Conservation (phyloP, 2,797 vertebrate species). For the Psittacula derbiana region DNA sequence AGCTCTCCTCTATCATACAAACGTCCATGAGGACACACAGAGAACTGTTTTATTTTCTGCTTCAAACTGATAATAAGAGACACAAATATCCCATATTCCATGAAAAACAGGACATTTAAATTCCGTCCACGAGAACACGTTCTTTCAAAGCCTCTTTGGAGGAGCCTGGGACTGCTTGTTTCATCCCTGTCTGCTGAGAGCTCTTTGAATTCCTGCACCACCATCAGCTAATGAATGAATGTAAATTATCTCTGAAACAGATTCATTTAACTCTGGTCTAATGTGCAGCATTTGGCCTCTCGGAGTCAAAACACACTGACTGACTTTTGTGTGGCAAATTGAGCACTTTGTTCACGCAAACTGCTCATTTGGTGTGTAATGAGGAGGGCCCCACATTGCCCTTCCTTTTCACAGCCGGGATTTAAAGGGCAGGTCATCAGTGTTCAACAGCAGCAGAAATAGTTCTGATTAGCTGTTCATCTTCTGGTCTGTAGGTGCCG, state of each 20-base stretch:
- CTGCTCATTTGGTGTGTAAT: not conserved
- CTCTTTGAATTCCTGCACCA: conserved; percentile 24
- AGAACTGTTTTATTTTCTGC: not conserved
- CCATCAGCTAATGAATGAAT: not conserved
- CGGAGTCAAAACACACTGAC: not conserved
- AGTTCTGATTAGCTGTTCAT: not conserved
- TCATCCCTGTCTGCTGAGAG: not conserved
- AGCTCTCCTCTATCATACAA: not conserved
- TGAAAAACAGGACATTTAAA: not conserved
- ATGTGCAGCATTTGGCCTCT: conserved; percentile 21
- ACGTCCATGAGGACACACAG: not conserved
- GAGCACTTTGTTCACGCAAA: conserved; percentile 41
- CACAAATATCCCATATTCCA: not conserved
- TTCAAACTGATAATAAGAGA: not conserved
- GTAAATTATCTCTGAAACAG: conserved; percentile 1
- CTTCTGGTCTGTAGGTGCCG: not conserved
- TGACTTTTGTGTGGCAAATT: conserved; percentile 11
- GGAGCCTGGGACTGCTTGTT: not conserved
- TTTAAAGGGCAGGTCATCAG: not conserved
- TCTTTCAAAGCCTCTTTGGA: not conserved
- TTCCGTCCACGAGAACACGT: not conserved
- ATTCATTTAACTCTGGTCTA: conserved; percentile 41
- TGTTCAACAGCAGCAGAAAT: not conserved
- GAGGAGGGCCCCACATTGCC: not conserved
- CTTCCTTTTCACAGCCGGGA: not conserved